Percentiles rank a stretch among this genome's conserved stretches.
phyloP scores from a whole-genome alignment of 2,797 vertebrate genomes.

The Hipposideros larvatus region DNA sequence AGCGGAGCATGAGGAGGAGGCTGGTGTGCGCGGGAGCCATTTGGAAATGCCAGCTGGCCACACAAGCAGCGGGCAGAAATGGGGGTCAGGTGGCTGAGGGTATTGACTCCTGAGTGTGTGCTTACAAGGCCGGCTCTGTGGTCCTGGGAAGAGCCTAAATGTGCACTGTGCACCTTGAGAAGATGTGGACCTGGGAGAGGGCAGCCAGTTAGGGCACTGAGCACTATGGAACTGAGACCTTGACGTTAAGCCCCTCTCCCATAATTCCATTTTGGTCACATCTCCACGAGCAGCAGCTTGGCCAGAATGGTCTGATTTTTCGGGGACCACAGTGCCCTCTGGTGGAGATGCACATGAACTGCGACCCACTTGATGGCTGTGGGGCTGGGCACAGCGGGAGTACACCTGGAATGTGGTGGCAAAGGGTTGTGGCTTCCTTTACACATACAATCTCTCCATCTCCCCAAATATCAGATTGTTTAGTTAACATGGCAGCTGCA shows the following conservation, averaged over 20 bases:
- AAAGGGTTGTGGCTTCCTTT: not conserved
- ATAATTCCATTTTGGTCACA: not conserved
- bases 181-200: too few species aligned
- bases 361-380: accelerated
- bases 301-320: not conserved
- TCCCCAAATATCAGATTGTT: not conserved
- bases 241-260: not conserved
- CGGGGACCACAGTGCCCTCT: not conserved
- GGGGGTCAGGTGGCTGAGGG: not conserved
- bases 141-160: not conserved
- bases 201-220: not conserved
- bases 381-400: too few species aligned
- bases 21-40: accelerated
- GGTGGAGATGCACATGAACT: not conserved
- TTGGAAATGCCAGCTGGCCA: not conserved
- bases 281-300: accelerated
- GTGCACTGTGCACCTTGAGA: not conserved
- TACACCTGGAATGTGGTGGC: accelerated
- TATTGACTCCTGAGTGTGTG: accelerated
- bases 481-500: not conserved
- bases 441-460: not conserved
- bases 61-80: not conserved
- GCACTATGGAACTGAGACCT: not conserved
- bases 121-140: too few species aligned
- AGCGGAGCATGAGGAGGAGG: too few species aligned